These are phyloP conservation scores for Pseudocheirus occidentalis DNA, from an alignment of 2,797 vertebrate species.

Conservation along the genomic window DNA sequence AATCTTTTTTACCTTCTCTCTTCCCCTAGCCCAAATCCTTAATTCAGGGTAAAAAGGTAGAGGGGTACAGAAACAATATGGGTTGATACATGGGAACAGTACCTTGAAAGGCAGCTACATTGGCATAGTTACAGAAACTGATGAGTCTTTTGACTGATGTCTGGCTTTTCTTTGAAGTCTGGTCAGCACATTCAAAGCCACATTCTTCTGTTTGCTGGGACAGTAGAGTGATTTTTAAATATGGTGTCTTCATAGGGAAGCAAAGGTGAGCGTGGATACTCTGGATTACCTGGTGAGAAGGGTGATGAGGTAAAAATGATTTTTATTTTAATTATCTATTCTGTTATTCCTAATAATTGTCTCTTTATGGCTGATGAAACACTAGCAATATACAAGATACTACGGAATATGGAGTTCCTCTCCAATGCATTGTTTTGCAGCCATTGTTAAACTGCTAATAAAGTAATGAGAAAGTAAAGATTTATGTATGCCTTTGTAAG, in stretches of 20 bases:
- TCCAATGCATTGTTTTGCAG: neutral
- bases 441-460: neutral
- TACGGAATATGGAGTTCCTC: neutral
- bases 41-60: neutral
- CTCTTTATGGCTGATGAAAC: neutral
- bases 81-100: neutral
- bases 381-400: neutral
- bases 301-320: conserved; percentile 92
- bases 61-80: neutral
- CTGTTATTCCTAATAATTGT: neutral
- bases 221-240: conserved; percentile 56
- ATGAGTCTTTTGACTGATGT: conserved; percentile 7
- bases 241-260: conserved; percentile 87
- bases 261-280: conserved; percentile 97
- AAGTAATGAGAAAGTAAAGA: conserved; percentile 21
- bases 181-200: neutral
- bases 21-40: neutral
- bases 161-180: neutral
- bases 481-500: conserved; percentile 2
- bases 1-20: neutral
- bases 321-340: conserved; percentile 49
- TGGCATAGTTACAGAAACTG: neutral
- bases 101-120: neutral
- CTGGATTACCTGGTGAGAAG: conserved; percentile 93
- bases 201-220: conserved; percentile 3